Base-by-base conservation (phyloP, 2,797 vertebrate species). In the Tachyglossus aculeatus region DNA sequence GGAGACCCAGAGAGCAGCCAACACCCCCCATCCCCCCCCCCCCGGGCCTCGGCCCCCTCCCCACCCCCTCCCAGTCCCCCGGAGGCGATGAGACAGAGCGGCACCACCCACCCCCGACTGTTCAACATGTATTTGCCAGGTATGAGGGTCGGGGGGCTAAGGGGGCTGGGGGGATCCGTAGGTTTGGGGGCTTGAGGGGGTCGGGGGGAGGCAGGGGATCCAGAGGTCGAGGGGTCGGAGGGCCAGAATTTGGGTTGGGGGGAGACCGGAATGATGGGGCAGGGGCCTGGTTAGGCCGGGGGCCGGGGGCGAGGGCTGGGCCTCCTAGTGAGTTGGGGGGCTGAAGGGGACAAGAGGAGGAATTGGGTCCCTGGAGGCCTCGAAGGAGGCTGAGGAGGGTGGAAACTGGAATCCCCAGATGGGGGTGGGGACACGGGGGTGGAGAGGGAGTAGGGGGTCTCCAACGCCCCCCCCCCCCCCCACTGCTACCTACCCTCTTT, bases 81-180 rank as follows among this genome's bases (percentile, higher is more conserved):
- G 74, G 81, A 68, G 71, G 96, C 94, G 95, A 98, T 98, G 97
- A 96, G 95, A 93, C 96, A 95, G 94, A 95, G 94, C 93, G 89
- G 94, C 92, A 93, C 92, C 95, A 94, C 95, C 93, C 95, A 96
- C 90, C 95, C 97, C 92, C 95, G 97, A 94, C 95, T 97, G 93
- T 96, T 98, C 96, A 98, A 97, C 96, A 99, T 98, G 97, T 99
- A 98, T 95, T 96, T 99, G 93, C 95, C 97, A 98, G 97, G 97
- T 99, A 95, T 84, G 86, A 83, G 85, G 82, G 75, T 90, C 88
- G 40, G 22, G 41, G 34, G 43, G 16, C 58, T 56, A 47, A 21
- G 25, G 58, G 53, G 41, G 25, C 1, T 14, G n/a, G 43, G 53
- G 47, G 52, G 25, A 31, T 25, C 50, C 37, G 14, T 9, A 45